phyloP scores from a whole-genome alignment of 2,113 vertebrate species.

The Orycteropus afer region DNA sequence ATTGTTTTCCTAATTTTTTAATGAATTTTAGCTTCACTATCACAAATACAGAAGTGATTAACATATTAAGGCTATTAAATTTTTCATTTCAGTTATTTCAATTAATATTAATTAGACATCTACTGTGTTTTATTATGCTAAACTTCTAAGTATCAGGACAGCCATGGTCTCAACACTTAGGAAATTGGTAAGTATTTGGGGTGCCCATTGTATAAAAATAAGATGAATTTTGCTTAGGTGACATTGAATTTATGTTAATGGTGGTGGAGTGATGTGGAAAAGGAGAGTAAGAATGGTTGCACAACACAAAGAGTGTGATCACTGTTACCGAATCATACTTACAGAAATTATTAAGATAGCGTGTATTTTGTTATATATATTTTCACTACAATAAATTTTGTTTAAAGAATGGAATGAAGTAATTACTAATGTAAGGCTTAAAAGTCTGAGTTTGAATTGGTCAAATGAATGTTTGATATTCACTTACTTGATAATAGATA shows the following conservation, averaged over 20 bases:
- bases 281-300: background rate
- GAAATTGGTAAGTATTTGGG: background rate
- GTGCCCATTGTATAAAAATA: background rate
- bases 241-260: background rate
- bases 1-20: conserved; percentile 33
- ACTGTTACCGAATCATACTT: background rate
- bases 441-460: background rate
- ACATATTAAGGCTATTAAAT: background rate
- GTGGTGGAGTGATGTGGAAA: background rate
- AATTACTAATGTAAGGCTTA: background rate
- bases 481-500: background rate
- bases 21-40: conserved; percentile 30
- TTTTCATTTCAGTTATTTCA: conserved; percentile 31
- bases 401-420: background rate
- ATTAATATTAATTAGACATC: background rate
- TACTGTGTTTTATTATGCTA: background rate
- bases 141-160: background rate
- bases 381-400: too few species aligned
- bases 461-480: background rate
- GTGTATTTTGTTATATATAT: background rate
- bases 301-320: background rate
- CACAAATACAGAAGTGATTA: conserved; percentile 3
- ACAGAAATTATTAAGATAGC: background rate
- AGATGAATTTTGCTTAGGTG: background rate
- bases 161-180: background rate